Conservation (phyloP, 2,113 vertebrate species). For the Piaya cayana region DNA sequence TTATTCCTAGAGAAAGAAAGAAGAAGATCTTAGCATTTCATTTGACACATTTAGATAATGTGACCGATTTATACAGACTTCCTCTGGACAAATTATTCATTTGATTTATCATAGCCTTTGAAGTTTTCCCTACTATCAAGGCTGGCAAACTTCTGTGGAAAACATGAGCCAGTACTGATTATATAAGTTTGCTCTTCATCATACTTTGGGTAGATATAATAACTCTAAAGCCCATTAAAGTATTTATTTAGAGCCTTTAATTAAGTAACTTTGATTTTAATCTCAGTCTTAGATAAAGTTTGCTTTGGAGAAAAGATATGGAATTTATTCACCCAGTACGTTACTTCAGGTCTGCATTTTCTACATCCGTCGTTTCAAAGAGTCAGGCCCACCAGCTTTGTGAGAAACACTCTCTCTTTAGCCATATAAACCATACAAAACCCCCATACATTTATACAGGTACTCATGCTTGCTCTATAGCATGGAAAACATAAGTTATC, state of each 20-base stretch:
- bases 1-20: background rate
- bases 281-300: conserved; percentile 1
- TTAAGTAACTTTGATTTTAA: conserved; percentile 19
- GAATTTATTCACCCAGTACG: background rate
- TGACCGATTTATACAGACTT: background rate
- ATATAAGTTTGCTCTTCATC: background rate
- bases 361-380: background rate
- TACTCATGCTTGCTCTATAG: background rate
- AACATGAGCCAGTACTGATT: background rate
- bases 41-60: conserved; percentile 35
- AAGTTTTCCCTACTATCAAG: conserved; percentile 20
- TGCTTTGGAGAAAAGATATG: background rate
- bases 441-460: background rate
- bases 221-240: background rate
- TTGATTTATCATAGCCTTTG: conserved; percentile 44
- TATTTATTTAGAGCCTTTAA: background rate
- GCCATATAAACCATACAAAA: background rate
- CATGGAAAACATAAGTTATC: background rate
- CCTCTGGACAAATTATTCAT: conserved; percentile 14
- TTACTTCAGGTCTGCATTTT: background rate
- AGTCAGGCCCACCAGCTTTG: background rate
- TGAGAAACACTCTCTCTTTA: background rate
- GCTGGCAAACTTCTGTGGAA: background rate
- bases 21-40: conserved; percentile 17
- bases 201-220: background rate